Base-by-base conservation (phyloP, 2,113 vertebrate genomes). In the Tricholaema leucomelas region DNA sequence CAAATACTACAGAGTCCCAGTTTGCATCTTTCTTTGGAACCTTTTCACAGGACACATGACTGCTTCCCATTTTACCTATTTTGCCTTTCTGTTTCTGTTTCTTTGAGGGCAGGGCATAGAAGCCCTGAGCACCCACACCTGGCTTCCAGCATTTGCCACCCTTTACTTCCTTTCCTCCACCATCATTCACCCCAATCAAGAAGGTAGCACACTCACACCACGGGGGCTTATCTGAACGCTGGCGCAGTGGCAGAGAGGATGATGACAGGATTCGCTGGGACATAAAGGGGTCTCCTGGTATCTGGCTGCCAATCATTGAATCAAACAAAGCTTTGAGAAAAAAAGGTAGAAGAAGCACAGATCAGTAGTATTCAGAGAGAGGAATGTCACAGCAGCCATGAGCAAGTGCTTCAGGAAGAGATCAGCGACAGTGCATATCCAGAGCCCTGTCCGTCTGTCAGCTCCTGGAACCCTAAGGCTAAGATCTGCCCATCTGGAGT, bases 161-260 rank as follows among this genome's bases (percentile, higher is more conserved):
- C 35, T 55, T 20, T 60, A 31, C 6, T 19, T 25, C 74, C 56
- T 74, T 83, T 78, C 61, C n/a, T 58, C 20, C 58, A 36, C 2
- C 30, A 38, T 50, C 38, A 13, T 15, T 24, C 4, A 4, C 15
- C 80, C 56, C 15, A 24, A 35, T 38, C 4, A 52, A 81, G 75
- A 52, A 91, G 64, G 70, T 38, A 82, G 63, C 50, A 70, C 95
- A 99, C 99, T 99, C 97, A 99, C 99, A 99, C 99, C 99, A 99
- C 3, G 99, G 98, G 35, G 99, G 99, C 40, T 98, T 98, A 91
- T 99, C 99, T 3, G 98, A 98, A 31, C 98, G 98, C 89, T 98
- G 98, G 36, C 97, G 98, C 88, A 99, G 56, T 0, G 98, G 98
- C 86, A 98, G 52, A 27, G 98, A 97, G 5, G 99, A 98, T 1